Base-by-base conservation (phyloP, 2,113 vertebrate genomes). In the Petromus typicus region DNA sequence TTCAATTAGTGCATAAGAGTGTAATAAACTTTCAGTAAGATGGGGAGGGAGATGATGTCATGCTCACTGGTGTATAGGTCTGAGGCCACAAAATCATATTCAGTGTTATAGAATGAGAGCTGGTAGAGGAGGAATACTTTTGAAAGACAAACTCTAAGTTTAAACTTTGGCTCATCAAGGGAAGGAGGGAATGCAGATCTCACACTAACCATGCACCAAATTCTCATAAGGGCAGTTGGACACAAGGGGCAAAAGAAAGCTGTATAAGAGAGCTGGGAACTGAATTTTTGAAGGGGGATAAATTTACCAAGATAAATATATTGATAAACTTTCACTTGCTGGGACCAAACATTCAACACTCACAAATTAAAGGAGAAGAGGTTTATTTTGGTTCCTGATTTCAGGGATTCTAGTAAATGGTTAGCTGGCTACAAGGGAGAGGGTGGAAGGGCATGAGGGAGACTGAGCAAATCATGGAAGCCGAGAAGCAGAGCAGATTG, bases 1-100 rank as follows among this genome's bases (percentile, higher is more conserved):
- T 87, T 94, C 90, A 57, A 83, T 93, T 93, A 94, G 95, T 89
- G 45, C 67, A 43, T 13, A 37, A 56, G 71, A 92, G 61, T 83
- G 43, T 67, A 86, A 76, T 54, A 63, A 69, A 63, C 69, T 96
- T 95, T 87, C 81, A 89, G 81, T 67, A 81, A 67, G 86, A 89
- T 78, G 83, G 75, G 64, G 59, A 88, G 59, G 89, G 71, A 93
- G 90, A 85, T 57, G 59, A 94, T 71, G 59, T 30, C 48, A 48
- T 13, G 66, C 57, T 95, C 12, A 43, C 0, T 81, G 63, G 67
- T 16, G 20, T 61, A 18, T n/a, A n/a, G 27, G 32, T 10, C 10
- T 86, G 57, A 95, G 79, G 3, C 76, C 67, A 37, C 10, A 37
- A 84, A 96, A 61, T 71, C 14, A 0, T 64, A 67, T n/a, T n/a